phyloP scores from a whole-genome alignment of 1,140 invertebrate genomes.

The Plodia interpunctella region DNA sequence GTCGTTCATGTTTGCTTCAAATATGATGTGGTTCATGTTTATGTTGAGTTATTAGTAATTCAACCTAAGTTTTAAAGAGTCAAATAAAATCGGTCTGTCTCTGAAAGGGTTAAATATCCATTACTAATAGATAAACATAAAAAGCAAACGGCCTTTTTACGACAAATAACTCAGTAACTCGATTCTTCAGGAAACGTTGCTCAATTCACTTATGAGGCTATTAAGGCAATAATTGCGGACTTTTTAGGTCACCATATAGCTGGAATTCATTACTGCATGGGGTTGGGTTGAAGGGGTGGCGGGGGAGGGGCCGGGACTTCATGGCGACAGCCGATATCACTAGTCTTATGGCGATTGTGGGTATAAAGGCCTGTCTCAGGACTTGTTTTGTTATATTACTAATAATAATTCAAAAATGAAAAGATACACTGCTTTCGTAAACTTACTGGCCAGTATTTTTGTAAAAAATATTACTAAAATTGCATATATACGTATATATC shows the following conservation, averaged over 20 bases:
- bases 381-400: not conserved
- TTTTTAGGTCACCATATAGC: conserved; percentile 58
- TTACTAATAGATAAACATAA: too few species aligned
- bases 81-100: too few species aligned
- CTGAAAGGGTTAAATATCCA: too few species aligned
- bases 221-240: conserved; percentile 47
- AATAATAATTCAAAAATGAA: not conserved
- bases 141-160: not conserved
- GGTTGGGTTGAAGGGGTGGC: conserved; percentile 25
- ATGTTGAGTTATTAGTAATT: too few species aligned
- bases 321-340: conserved; percentile 59
- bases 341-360: conserved; percentile 59
- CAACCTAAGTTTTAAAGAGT: too few species aligned
- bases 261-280: conserved; percentile 62
- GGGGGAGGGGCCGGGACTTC: conserved; percentile 34
- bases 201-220: conserved; percentile 24
- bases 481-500: too few species aligned
- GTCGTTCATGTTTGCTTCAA: too few species aligned
- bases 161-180: not conserved
- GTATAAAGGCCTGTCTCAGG: not conserved
- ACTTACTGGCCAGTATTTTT: too few species aligned
- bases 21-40: too few species aligned
- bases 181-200: conserved; percentile 4
- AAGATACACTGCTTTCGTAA: too few species aligned
- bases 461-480: too few species aligned